Conservation (phyloP, 1,140 invertebrate species). For the Gryon sp. region DNA sequence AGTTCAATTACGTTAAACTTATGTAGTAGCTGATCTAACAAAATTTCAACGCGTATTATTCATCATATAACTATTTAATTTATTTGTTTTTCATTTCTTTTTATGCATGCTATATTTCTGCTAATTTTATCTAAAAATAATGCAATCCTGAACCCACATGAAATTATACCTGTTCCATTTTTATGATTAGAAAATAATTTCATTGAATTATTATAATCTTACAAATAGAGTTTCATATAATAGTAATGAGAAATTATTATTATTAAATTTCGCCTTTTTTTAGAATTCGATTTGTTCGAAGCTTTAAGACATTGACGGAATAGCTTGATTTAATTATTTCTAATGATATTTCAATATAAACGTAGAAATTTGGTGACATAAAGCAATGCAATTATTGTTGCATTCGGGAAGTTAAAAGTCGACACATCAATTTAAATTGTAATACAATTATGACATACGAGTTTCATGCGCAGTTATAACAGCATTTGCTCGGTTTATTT, state of each 20-base stretch:
- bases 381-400: constrained; percentile 22
- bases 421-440: constrained; percentile 12
- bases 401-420: constrained; percentile 16
- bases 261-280: no score
- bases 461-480: not conserved
- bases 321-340: constrained; percentile 1
- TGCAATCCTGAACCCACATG: no score
- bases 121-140: no score
- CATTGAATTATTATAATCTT: no score
- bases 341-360: constrained; percentile 18
- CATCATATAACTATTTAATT: no score
- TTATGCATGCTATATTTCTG: no score
- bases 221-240: no score
- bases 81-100: no score
- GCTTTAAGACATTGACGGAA: not conserved
- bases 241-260: no score
- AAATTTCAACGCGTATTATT: not conserved
- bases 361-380: constrained; percentile 1
- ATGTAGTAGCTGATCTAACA: constrained; percentile 1
- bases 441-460: constrained; percentile 11
- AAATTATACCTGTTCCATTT: no score
- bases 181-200: no score
- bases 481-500: constrained; percentile 11
- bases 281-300: not conserved
- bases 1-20: constrained; percentile 3